Base-by-base conservation (phyloP, 2,113 vertebrate species). In the Piprites chloris region DNA sequence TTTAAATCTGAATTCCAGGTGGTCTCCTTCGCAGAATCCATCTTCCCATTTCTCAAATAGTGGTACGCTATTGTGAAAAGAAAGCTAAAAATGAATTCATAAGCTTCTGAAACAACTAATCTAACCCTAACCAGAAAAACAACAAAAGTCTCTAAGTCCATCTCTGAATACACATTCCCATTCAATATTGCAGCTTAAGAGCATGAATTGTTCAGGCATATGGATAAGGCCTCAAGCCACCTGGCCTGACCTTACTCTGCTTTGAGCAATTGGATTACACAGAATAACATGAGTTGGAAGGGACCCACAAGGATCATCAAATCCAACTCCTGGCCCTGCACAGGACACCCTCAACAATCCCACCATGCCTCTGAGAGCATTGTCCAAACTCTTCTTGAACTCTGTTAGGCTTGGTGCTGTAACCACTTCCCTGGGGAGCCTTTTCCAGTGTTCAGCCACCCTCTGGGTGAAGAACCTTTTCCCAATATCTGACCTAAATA, bases 361-460 rank as follows among this genome's bases (percentile, higher is more conserved):
- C 18, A 78, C 6, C 33, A 14, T 4, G 12, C 53, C 19, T 17
- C 52, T 46, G 46, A 74, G 28, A 21, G 5, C 4, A 9, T 8
- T 16, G 11, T 26, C 28, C 1, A 2, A 74, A 46, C 0, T 1
- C 15, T 52, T 67, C 37, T n/a, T n/a, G 23, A 59, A 5, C 23
- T 58, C 59, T 46, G 37, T 24, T 44, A 37, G 6, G 20, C 3
- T 14, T 58, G 33, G 1, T 12, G 33, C 33, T 44, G 19, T 30
- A 23, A 67, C 28, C 15, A 39, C 19, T 46, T 44, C 7, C 10
- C 39, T 26, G 10, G 7, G 9, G 28, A 59, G 19, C 19, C 28
- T 37, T 23, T 39, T 82, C 10, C 52, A 59, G 15, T 20, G 52
- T 7, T 27, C 27, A 16, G 0, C 2, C 27, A 59, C 4, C 0